Percentiles rank a stretch among this genome's conserved stretches.
These are phyloP conservation scores for Deroptyus accipitrinus DNA, from an alignment of 2,113 vertebrate species.

Conservation along the genomic window DNA sequence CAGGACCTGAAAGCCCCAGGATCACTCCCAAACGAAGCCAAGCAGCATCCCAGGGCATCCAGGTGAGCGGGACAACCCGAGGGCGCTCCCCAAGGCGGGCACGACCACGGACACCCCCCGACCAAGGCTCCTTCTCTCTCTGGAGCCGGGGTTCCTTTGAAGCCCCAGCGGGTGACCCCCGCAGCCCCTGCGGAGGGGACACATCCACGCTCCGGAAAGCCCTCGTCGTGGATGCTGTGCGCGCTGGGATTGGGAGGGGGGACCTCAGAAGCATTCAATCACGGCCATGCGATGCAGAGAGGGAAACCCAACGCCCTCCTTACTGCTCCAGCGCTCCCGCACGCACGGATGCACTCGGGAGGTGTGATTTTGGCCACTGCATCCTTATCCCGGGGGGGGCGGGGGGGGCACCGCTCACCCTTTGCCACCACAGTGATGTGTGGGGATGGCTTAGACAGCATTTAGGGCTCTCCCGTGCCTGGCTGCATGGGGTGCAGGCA, in stretches of 20 bases:
- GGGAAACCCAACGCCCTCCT: neutral
- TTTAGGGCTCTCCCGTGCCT: neutral
- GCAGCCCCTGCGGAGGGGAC: neutral
- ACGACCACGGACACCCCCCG: neutral
- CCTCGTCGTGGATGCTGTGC: neutral
- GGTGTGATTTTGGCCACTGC: neutral
- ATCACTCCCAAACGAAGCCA: accelerated
- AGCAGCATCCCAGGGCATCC: neutral
- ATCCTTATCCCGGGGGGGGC: neutral
- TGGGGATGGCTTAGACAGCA: neutral
- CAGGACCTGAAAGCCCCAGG: accelerated
- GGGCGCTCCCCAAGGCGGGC: neutral
- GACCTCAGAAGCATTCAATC: neutral
- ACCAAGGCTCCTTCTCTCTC: neutral
- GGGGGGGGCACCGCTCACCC: accelerated
- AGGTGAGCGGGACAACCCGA: neutral
- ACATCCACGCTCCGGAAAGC: accelerated
- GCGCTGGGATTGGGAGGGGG: neutral
- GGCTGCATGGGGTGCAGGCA: neutral
- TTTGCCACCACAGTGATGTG: neutral
- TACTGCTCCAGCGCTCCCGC: neutral
- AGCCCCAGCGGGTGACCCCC: neutral
- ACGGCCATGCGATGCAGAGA: neutral
- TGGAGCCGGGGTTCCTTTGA: neutral
- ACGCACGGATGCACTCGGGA: neutral